Evolutionary conservation across 1,140 invertebrate genomes (phyloP).

Genomic region (Linepithema humile): DNA sequence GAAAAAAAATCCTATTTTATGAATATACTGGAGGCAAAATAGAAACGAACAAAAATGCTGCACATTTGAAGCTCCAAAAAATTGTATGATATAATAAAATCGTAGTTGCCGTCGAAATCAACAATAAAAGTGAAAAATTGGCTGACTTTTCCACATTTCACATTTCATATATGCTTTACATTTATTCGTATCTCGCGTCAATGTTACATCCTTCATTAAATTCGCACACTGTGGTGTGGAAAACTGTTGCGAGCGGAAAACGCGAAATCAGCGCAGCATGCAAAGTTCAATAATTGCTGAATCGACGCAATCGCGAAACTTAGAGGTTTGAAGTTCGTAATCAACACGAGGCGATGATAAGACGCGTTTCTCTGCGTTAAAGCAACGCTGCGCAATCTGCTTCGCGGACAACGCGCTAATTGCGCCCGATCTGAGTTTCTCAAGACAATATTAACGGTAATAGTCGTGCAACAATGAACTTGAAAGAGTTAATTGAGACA

Average conservation of each 20-base stretch:
- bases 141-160: neutral
- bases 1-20: too few species aligned
- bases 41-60: too few species aligned
- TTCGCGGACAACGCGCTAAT: neutral
- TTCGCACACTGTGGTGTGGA: neutral
- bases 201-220: conserved; percentile 2
- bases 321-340: neutral
- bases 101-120: neutral
- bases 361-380: neutral
- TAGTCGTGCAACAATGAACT: neutral
- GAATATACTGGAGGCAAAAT: too few species aligned
- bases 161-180: neutral
- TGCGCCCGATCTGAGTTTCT: neutral
- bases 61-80: neutral
- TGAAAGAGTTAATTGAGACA: neutral
- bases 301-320: conserved; percentile 31
- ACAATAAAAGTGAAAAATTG: neutral
- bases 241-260: neutral
- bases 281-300: conserved; percentile 42
- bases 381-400: conserved; percentile 9
- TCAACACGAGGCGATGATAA: neutral
- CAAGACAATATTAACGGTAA: neutral
- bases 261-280: neutral
- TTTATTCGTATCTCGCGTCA: neutral
- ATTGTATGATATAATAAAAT: neutral